Evolutionary conservation across 2,113 vertebrate genomes (phyloP), one percentile per base, ranked within the genome.

Genomic region (Vimba vimba): DNA sequence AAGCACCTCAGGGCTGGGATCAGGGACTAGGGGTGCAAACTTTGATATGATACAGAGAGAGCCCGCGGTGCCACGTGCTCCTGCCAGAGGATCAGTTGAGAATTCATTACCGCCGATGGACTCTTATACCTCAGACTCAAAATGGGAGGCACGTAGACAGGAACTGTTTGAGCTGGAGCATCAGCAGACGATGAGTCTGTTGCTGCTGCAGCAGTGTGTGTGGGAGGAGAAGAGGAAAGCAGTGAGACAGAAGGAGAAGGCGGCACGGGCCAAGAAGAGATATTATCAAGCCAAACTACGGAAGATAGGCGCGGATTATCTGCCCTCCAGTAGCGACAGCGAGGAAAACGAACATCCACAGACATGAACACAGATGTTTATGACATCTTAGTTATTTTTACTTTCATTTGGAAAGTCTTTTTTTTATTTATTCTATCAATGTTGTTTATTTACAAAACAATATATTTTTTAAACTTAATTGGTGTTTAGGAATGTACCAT

Each of bases 211-310:
- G 87, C 92, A 94, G 91, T 92, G 93, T 83, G 92, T 95, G 91
- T 87, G 94, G 90, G 91, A 88, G 89, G 93, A 94, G 80, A 94
- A 92, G 86, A 90, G 90, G 79, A 91, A 85, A 86, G 95, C 93
- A 0, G 89, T 85, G 1, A 89, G 81, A 59, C 93, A 95, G 89
- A 94, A 95, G 82, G 89, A 92, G 89, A 94, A 93, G 62, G 94
- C 94, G 4, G 93, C 92, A 83, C 90, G 93, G 81, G 92, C 93
- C 90, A 95, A 95, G 89, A 94, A 92, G 88, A 85, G 83, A 5
- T 95, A 95, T 87, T 95, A 95, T 89, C 91, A 91, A 87, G 93
- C 93, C 86, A 95, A 94, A 83, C 88, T 95, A 64, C 93, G 90
- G 89, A 93, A 84, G 89, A 89, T 95, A 85, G 93, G 94, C 0